A percentile compares a stretch with the other conserved stretches of the same genome.
phyloP scores from a whole-genome alignment of 2,888 invertebrate species.

The Leucophora obtusa region DNA sequence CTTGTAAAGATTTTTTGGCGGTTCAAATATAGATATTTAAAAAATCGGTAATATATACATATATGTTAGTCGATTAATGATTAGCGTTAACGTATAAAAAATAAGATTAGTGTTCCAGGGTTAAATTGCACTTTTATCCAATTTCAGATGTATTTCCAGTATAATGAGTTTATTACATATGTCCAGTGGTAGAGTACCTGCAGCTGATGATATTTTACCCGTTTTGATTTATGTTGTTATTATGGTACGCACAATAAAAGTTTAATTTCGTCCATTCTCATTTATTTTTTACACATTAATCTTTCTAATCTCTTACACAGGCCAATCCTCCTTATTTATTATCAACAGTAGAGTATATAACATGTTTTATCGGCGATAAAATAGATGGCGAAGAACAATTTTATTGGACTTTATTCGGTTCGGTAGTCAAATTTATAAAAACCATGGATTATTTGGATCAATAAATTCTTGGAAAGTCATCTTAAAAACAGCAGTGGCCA shows the following conservation, averaged over 20 bases:
- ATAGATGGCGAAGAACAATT: conserved; percentile 95
- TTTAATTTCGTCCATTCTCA: neutral
- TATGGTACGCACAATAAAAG: conserved; percentile 82
- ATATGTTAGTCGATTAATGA: too few species aligned
- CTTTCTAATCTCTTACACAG: conserved; percentile 79
- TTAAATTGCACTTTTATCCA: too few species aligned
- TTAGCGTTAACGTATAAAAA: too few species aligned
- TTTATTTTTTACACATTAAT: neutral
- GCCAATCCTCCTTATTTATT: conserved; percentile 96
- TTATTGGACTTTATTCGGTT: conserved; percentile 99
- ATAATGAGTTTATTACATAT: conserved; percentile 96
- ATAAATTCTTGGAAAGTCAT: conserved; percentile 26
- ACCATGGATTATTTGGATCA: conserved; percentile 84
- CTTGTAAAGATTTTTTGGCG: too few species aligned
- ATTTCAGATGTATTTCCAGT: conserved; percentile 88
- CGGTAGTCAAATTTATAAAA: conserved; percentile 98
- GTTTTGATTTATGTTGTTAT: conserved; percentile 97
- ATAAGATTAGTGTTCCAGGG: too few species aligned
- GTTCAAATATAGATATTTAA: too few species aligned
- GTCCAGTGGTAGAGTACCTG: conserved; percentile 88
- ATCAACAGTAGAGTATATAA: conserved; percentile 97
- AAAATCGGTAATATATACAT: too few species aligned
- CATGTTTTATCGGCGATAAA: conserved; percentile 91
- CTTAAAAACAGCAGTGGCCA: neutral
- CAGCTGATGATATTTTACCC: conserved; percentile 97